phyloP scores from a whole-genome alignment of 2,113 vertebrate species.

The Rhombomys opimus region DNA sequence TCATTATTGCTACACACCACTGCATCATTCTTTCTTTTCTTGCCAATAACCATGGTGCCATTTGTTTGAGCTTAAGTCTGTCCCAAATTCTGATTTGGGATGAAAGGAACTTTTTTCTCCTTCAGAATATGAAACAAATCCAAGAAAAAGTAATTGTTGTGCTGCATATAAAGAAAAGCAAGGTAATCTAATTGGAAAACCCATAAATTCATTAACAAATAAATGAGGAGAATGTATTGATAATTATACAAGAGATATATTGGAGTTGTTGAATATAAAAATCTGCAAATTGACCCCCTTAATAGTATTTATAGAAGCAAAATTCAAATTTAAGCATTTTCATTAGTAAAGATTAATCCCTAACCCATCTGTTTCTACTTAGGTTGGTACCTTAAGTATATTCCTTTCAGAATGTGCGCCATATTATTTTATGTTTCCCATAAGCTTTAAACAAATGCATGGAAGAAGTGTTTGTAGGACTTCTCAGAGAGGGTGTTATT shows the following conservation, averaged over 20 bases:
- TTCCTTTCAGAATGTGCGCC: background rate
- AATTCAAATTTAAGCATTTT: conserved; percentile 23
- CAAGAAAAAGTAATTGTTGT: conserved; percentile 26
- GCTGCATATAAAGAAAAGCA: background rate
- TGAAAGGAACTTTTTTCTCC: background rate
- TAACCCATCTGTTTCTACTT: background rate
- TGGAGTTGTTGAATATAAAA: background rate
- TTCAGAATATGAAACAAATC: background rate
- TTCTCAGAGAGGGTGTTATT: background rate
- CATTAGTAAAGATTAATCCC: background rate
- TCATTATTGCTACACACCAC: background rate
- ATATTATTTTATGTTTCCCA: background rate
- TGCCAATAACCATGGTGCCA: conserved; percentile 31
- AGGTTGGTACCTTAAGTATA: background rate
- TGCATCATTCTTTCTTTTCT: conserved; percentile 31
- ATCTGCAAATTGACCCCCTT: background rate
- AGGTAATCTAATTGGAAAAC: background rate
- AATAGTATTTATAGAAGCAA: background rate
- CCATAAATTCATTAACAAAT: background rate
- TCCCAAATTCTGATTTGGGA: conserved; percentile 45
- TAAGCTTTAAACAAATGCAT: background rate
- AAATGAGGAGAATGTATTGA: background rate
- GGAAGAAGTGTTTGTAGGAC: background rate
- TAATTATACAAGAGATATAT: background rate
- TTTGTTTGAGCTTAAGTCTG: conserved; percentile 68